Base-by-base conservation (phyloP, 2,113 vertebrate species). In the Zeus faber region DNA sequence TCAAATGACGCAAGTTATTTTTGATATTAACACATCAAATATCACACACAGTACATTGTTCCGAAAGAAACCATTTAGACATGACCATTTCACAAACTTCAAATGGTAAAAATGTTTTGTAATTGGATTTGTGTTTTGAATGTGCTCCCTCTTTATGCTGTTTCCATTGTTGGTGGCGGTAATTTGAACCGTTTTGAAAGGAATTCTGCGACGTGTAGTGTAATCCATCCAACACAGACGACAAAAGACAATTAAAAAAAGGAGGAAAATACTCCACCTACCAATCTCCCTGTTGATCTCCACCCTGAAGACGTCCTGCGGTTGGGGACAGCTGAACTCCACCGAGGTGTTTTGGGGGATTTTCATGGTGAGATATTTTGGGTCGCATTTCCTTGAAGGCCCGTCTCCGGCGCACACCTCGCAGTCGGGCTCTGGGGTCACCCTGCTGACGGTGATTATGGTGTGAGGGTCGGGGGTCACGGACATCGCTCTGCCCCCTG, bases 241-340 rank as follows among this genome's bases (percentile, higher is more conserved):
- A 31, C 31, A 35, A 44, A 23, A 26, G 24, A 6, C 4, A 9
- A 27, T 17, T 16, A 3, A 48, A 48, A 48, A 7, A 26, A 16
- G 14, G 5, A 2, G 10, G 10, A 22, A 10, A 13, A 16, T 3
- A 41, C 4, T 3, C 45, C 9, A 8, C 67, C n/a, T 72, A 89
- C 90, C 81, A 3, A 89, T 73, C 0, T 85, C 52, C 54, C 71
- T 83, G 56, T 72, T 84, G 65, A 91, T 79, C 66, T 88, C 78
- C 62, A 89, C 81, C 1, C 0, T 74, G 75, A 82, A 90, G 63
- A 82, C 2, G 0, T 88, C 66, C 35, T 88, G 72, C 13, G 89
- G 89, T n/a, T 72, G 69, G 2, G 20, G 24, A 54, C 89, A 91
- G 66, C 65, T 73, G 63, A 91, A 91, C 25, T 71, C 60, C 75